Base-by-base conservation (phyloP, 1,140 invertebrate species). In the Melitaea cinxia region DNA sequence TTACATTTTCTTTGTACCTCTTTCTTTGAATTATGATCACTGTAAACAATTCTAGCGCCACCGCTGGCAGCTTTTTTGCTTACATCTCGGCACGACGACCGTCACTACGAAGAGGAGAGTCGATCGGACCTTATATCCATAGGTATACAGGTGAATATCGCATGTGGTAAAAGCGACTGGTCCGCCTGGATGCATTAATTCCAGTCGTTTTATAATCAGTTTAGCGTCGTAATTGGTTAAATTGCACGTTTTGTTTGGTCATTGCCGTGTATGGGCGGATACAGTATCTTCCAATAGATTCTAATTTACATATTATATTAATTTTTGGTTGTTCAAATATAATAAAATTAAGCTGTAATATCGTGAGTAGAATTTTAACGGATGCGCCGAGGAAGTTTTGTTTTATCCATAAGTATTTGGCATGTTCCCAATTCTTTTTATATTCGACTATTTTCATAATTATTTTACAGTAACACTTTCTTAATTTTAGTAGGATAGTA, bases 181-280 rank as follows among this genome's bases (percentile, higher is more conserved):
- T 49, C 39, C 24, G 65, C 65, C 73, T 72, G 73, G 73, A 79
- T 78, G 77, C 69, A 75, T 78, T 75, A 78, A 77, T 77, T 79
- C 73, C 65, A 73, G 65, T 65, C 73, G 72, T 73, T 80, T 78
- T 80, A 78, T 74, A 77, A 78, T 79, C 70, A 75, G 71, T 72
- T 76, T 75, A 76, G 58, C 73, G 67, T 63, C 60, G 69, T 78
- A 77, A 77, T 80, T 80, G 78, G 70, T 76, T 74, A 72, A 75
- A 80, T 76, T 73, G 75, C 64, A 74, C 67, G 61, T 69, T 76
- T 72, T 73, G 70, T 73, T 78, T 67, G 73, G 65, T 61, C 65
- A 61, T 55, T 61, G 65, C 58, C 65, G 58, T 66, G 57, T 55
- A 66, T 55, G 57, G 64, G 50, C 56, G 64, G 37, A 60, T 54